These are phyloP conservation scores for Eumaeus atala DNA, from an alignment of 1,140 invertebrate species.

Conservation along the genomic window DNA sequence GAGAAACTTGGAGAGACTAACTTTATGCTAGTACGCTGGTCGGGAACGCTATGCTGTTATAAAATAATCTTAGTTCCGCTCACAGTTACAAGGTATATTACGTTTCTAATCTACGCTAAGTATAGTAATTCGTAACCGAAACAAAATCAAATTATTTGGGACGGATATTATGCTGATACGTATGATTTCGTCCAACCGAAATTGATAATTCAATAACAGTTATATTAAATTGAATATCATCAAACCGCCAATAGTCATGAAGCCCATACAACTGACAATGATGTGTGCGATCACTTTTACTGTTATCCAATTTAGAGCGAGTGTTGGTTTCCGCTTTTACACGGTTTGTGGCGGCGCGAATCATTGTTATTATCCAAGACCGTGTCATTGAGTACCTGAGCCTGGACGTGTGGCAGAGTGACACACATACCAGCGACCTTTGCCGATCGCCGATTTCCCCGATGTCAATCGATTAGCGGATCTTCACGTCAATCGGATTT, in stretches of 20 bases:
- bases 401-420: conserved; percentile 51
- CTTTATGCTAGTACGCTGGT: no score
- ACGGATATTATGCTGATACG: no score
- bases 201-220: conserved; percentile 25
- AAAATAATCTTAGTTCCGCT: no score
- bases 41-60: no score
- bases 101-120: no score
- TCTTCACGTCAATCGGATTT: conserved; percentile 60
- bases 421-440: conserved; percentile 53
- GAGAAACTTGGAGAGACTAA: no score
- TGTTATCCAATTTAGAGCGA: conserved; percentile 70
- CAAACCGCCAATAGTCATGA: conserved; percentile 54
- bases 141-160: no score
- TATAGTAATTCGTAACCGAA: no score
- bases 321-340: conserved; percentile 67
- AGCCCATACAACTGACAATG: conserved; percentile 49
- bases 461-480: conserved; percentile 49
- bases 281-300: conserved; percentile 70
- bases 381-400: conserved; percentile 50
- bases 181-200: no score
- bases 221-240: conserved; percentile 46
- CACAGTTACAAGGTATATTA: no score
- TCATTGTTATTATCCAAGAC: conserved; percentile 61
- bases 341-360: conserved; percentile 58
- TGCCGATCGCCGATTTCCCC: conserved; percentile 27